Evolutionary conservation across 1,140 invertebrate species (phyloP).

Genomic region (Sinonovacula constricta): DNA sequence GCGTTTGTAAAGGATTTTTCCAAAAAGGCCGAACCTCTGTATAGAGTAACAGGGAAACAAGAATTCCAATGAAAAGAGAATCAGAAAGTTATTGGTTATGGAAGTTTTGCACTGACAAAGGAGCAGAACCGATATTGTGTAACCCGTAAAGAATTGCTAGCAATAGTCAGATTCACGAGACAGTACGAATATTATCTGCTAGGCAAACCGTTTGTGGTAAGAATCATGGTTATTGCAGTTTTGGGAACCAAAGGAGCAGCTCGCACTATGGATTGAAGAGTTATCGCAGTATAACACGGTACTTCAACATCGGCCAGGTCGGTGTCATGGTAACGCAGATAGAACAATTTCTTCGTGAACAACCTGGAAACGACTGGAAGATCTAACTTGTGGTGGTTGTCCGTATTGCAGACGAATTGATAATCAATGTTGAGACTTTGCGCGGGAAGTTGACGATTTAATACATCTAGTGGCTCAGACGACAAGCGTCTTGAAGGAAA

Average conservation of each 20-base stretch:
- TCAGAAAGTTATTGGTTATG: conserved; percentile 13
- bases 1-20: conserved; percentile 16
- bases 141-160: conserved; percentile 15
- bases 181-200: conserved; percentile 1
- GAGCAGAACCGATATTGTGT: conserved; percentile 8
- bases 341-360: too few relatives aligned
- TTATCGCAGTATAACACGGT: neutral
- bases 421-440: too few relatives aligned
- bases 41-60: neutral
- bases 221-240: neutral
- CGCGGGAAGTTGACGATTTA: too few relatives aligned
- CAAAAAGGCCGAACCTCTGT: neutral
- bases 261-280: neutral
- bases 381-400: too few relatives aligned
- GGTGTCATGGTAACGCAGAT: neutral
- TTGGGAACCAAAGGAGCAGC: neutral
- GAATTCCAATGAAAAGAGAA: neutral
- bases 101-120: neutral
- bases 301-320: neutral
- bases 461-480: too few relatives aligned
- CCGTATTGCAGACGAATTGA: too few relatives aligned
- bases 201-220: neutral
- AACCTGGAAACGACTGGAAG: too few relatives aligned
- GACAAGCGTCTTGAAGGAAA: too few relatives aligned
- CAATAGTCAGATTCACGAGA: neutral